Evolutionary conservation across 2,888 invertebrate genomes (phyloP).

Genomic region (Maniola hyperantus): DNA sequence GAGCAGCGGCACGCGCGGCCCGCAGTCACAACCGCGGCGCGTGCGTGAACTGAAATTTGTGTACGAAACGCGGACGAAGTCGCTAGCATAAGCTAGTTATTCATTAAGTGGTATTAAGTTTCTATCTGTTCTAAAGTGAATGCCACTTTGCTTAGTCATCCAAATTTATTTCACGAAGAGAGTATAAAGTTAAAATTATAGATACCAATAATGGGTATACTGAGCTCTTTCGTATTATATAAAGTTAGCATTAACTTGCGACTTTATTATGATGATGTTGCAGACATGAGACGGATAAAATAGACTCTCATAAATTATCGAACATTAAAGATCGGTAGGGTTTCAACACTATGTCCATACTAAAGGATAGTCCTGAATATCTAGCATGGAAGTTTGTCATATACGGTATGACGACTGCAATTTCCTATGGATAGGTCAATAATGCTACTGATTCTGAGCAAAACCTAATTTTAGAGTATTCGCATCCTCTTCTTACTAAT

Average conservation of each 20-base stretch:
- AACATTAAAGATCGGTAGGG: not conserved
- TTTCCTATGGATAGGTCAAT: too few species aligned
- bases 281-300: constrained; percentile 14
- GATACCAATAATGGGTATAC: not conserved
- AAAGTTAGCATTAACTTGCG: not conserved
- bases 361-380: not conserved
- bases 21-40: too few species aligned
- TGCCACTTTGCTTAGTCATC: not conserved
- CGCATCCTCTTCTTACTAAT: too few species aligned
- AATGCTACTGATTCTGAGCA: too few species aligned
- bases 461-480: too few species aligned
- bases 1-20: too few species aligned
- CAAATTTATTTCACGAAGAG: constrained; percentile 8
- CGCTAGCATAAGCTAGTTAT: too few species aligned
- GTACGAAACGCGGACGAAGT: too few species aligned
- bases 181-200: constrained; percentile 4
- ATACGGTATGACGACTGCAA: not conserved
- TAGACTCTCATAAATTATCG: constrained; percentile 9
- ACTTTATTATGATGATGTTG: constrained; percentile 13
- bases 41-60: too few species aligned
- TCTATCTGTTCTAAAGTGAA: not conserved
- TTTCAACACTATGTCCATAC: not conserved
- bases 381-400: not conserved
- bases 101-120: too few species aligned
- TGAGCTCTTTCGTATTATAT: not conserved